Base-by-base conservation (phyloP, 2,113 vertebrate species). In the Steatornis caripensis region DNA sequence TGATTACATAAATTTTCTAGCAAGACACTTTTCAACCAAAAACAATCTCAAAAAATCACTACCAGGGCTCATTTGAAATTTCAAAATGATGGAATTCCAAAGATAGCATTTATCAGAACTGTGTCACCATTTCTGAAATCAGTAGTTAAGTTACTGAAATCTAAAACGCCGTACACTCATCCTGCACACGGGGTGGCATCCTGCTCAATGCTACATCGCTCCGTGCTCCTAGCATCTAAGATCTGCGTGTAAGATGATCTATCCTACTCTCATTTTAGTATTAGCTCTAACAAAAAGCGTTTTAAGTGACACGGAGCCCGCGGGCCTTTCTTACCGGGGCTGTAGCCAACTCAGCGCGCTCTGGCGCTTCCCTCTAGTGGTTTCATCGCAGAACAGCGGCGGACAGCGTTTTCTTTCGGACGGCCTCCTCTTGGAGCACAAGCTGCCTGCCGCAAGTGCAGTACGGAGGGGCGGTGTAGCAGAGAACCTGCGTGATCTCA, bases 321-420 rank as follows among this genome's bases (percentile, higher is more conserved):
- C 23, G 19, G 3, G 32, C 13, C 10, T 24, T 22, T n/a, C 26
- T 14, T 2, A 0, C 3, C n/a, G n/a, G n/a, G n/a, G n/a, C n/a
- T n/a, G n/a, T n/a, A n/a, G n/a, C n/a, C n/a, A n/a, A n/a, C n/a
- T n/a, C n/a, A n/a, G n/a, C n/a, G n/a, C 89, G 34, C 93, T 91
- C 77, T 39, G 88, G 80, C 69, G 13, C 80, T 89, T 46, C 96
- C 91, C 91, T 85, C 96, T 95, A 91, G 84, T 30, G 97, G 89
- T 6, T n/a, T 22, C 20, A 3, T 0, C 0, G 26, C 58, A 58
- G 75, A 94, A 77, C 76, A n/a, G 3, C 91, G 6, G 16, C 64
- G 22, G 34, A 14, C 34, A 16, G n/a, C n/a, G n/a, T n/a, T n/a
- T n/a, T n/a, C n/a, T n/a, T n/a, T n/a, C n/a, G n/a, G n/a, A n/a